Evolutionary conservation across 2,888 invertebrate genomes (phyloP).

Genomic region (Xanthorhoe designata): DNA sequence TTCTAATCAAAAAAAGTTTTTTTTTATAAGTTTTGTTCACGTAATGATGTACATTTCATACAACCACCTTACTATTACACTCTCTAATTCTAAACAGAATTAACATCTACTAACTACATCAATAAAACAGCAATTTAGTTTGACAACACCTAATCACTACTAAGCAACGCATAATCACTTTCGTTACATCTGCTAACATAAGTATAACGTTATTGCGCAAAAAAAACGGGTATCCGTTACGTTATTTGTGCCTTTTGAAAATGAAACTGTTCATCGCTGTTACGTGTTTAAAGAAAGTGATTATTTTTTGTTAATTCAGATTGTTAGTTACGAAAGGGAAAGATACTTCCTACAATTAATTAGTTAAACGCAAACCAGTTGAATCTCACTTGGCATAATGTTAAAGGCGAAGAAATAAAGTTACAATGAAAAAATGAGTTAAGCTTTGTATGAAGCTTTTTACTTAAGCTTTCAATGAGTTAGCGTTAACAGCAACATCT

Average conservation of each 20-base stretch:
- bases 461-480: conserved; percentile 21
- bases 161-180: conserved; percentile 64
- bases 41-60: background rate
- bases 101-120: conserved; percentile 16
- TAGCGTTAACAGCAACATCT: conserved; percentile 24
- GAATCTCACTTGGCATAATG: background rate
- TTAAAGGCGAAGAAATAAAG: background rate
- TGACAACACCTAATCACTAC: conserved; percentile 36
- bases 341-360: background rate
- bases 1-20: too few relatives aligned
- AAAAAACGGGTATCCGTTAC: conserved; percentile 20
- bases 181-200: conserved; percentile 54
- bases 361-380: background rate
- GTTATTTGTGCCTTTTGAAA: conserved; percentile 64
- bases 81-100: conserved; percentile 5
- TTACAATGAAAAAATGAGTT: conserved; percentile 22
- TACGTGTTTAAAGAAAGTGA: conserved; percentile 66
- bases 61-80: background rate
- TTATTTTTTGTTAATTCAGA: conserved; percentile 50
- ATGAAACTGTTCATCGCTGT: conserved; percentile 63
- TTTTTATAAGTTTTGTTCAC: too few relatives aligned
- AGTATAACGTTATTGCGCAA: conserved; percentile 33
- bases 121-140: conserved; percentile 16
- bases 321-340: conserved; percentile 16
- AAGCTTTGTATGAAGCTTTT: conserved; percentile 11